Percentiles rank a stretch among this genome's conserved stretches.
Evolutionary conservation across 2,113 vertebrate genomes (phyloP).

Genomic region (Actenoides lindsayi): DNA sequence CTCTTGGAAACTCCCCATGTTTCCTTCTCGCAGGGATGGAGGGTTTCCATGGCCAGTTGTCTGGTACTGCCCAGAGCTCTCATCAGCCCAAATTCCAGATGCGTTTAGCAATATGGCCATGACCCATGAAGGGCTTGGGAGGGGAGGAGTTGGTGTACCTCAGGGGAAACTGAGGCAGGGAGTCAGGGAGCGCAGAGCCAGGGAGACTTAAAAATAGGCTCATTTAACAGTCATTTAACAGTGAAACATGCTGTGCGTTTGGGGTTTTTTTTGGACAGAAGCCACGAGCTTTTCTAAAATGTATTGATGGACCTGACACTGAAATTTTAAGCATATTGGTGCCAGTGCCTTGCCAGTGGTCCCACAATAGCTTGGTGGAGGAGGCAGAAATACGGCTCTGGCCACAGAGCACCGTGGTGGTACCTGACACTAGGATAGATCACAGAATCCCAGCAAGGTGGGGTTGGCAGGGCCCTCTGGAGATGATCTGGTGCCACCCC

Average conservation of each 20-base stretch:
- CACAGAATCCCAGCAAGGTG: too few species aligned
- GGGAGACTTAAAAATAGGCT: background rate
- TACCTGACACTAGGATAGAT: background rate
- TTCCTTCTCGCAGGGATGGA: accelerated
- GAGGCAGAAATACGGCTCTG: background rate
- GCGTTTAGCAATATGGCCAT: accelerated
- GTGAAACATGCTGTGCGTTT: accelerated
- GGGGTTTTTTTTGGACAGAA: background rate
- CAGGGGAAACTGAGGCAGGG: slow-evolving; percentile 2
- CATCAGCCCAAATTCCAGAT: background rate
- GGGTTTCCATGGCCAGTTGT: accelerated
- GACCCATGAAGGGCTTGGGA: background rate
- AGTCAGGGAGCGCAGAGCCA: background rate
- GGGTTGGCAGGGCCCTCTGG: too few species aligned
- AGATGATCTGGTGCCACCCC: too few species aligned
- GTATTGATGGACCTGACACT: background rate
- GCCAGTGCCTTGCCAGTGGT: background rate
- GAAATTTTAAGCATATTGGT: background rate
- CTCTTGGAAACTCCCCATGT: accelerated
- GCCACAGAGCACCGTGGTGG: background rate
- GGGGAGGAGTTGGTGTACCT: background rate
- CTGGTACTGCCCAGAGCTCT: background rate
- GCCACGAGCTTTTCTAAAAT: background rate
- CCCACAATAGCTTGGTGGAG: background rate
- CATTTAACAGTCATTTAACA: background rate